These are phyloP conservation scores for Xenops minutus DNA, from an alignment of 2,797 vertebrate genomes.

Conservation along the genomic window DNA sequence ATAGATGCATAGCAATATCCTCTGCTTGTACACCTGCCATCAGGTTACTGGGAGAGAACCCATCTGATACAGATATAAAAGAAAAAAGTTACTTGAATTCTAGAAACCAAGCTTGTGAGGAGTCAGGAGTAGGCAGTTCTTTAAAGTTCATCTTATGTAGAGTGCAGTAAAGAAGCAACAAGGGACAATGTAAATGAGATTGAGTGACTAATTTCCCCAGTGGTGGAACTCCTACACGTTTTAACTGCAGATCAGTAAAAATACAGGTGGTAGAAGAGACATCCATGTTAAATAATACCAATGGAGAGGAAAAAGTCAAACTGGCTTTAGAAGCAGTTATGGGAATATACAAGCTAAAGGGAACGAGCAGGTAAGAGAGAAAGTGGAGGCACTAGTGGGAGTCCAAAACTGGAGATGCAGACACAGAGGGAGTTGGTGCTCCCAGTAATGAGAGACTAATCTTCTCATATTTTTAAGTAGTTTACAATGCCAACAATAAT, in stretches of 20 bases:
- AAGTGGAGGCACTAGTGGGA: neutral
- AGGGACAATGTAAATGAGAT: slow-evolving; percentile 51
- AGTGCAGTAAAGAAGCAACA: neutral
- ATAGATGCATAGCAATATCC: neutral
- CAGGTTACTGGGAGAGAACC: neutral
- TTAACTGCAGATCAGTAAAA: slow-evolving; percentile 13
- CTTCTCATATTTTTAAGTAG: neutral
- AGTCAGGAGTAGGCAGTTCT: slow-evolving; percentile 15
- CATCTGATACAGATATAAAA: neutral
- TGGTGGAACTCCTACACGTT: slow-evolving; percentile 37
- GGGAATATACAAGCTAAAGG: neutral
- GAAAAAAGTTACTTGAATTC: neutral
- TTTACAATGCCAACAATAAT: neutral
- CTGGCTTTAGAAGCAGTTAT: neutral
- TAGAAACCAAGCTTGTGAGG: neutral
- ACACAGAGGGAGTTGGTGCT: neutral
- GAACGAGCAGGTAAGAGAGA: neutral
- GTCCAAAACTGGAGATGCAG: neutral
- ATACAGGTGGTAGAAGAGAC: neutral
- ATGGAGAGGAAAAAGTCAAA: neutral
- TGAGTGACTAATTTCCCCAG: slow-evolving; percentile 45
- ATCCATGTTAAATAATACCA: neutral
- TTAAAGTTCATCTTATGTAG: slow-evolving; percentile 15
- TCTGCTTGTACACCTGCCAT: neutral
- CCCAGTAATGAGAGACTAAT: neutral